Base-by-base conservation (phyloP, 2,888 invertebrate genomes). In the Drosophila birchii region DNA sequence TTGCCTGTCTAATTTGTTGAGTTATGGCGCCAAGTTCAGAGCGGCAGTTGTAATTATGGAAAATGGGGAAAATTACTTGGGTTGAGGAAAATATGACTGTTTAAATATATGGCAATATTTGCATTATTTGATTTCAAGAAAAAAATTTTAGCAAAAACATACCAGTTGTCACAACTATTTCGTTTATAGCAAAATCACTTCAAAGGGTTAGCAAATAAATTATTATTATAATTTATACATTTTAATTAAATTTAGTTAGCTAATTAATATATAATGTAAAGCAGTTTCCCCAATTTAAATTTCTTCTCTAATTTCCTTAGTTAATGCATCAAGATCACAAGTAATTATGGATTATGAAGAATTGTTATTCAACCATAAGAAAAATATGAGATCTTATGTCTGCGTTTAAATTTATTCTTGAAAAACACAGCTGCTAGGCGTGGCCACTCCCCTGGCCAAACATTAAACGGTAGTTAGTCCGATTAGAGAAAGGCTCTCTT, bases 401-500 rank as follows among this genome's bases (percentile, higher is more conserved):
- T 51, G 20, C 18, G 9, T 34, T 16, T 34, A 9, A 16, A 51
- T 36, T 57, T 23, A 8, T 44, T 43, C 14, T 16, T 5, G 18
- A 14, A 34, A 12, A 36, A 39, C 14, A 39, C 32, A 60, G 69
- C 45, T 57, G 60, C 60, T 23, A n/a, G 14, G 11, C 3, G 87
- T 86, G 69, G 45, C 77, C 43, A 14, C 23, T n/a, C 43, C 73
- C 67, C 41, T 23, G 44, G 45, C 58, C 78, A 81, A 76, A 88
- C 81, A 88, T 88, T 85, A 79, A 88, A 88, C 84, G 89, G 88
- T 88, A 85, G 84, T 85, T 88, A 84, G 79, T 72, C 12, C 74
- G 78, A 88, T 83, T 88, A 78, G 70, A 61, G 59, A 67, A 59
- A 63, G 78, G 55, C 54, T 55, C 62, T 61, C 34, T 3, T 7